Conservation (phyloP, 1,140 invertebrate genomes). For the Drosophila saltans region DNA sequence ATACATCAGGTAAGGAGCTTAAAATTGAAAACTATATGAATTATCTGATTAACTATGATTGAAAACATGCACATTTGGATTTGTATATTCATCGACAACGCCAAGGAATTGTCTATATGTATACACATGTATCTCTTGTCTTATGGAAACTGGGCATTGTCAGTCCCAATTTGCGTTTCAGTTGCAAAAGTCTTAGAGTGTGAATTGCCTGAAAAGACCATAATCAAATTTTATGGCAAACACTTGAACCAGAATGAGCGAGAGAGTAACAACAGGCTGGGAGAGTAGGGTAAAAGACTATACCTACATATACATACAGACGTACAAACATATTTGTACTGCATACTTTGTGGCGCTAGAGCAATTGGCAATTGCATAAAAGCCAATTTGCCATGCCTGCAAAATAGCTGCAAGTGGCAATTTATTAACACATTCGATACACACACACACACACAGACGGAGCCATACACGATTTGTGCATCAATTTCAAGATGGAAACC, state of each 20-base stretch:
- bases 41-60: too few relatives aligned
- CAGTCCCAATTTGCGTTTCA: conserved; percentile 43
- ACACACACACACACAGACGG: conserved; percentile 19
- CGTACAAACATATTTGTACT: conserved; percentile 6
- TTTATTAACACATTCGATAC: conserved; percentile 60
- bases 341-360: conserved; percentile 51
- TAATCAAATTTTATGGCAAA: conserved; percentile 72
- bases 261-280: not conserved
- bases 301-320: not conserved
- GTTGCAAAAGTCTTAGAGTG: conserved; percentile 6
- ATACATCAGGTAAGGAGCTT: too few relatives aligned
- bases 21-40: too few relatives aligned
- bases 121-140: not conserved
- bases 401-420: conserved; percentile 74
- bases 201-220: conserved; percentile 30
- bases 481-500: conserved; percentile 56
- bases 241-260: conserved; percentile 47
- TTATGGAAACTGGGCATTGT: conserved; percentile 1
- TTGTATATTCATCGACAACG: conserved; percentile 10
- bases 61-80: not conserved
- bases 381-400: conserved; percentile 73
- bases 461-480: conserved; percentile 68
- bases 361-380: conserved; percentile 68
- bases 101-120: conserved; percentile 23
- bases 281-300: not conserved